Evolutionary conservation across 1,140 invertebrate species (phyloP).

Genomic region (Caenorhabditis brenneri): DNA sequence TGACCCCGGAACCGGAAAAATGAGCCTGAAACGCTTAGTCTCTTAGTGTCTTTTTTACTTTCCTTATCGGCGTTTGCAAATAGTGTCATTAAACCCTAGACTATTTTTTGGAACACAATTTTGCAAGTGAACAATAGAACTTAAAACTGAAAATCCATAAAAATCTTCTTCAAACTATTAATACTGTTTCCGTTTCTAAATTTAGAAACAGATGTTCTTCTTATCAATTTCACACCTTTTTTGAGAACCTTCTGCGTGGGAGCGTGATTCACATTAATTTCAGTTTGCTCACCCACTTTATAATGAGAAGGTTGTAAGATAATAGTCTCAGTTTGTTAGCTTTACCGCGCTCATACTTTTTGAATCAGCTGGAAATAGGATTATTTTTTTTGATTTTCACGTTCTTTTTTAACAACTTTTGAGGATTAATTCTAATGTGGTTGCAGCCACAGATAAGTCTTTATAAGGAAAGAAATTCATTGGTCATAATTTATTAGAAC

Average conservation of each 20-base stretch:
- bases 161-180: neutral
- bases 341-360: neutral
- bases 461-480: no score
- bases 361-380: neutral
- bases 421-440: neutral
- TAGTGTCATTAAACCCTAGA: neutral
- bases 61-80: neutral
- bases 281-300: neutral
- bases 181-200: neutral
- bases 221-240: constrained; percentile 22
- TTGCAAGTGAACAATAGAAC: neutral
- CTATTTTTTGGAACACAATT: neutral
- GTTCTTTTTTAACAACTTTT: neutral
- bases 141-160: neutral
- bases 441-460: no score
- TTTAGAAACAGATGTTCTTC: neutral
- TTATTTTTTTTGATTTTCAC: neutral
- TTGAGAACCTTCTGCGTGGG: neutral
- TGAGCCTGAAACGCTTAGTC: neutral
- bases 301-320: neutral
- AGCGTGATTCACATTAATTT: constrained; percentile 27
- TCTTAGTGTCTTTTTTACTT: neutral
- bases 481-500: no score
- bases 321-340: neutral
- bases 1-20: constrained; percentile 1